phyloP scores from a whole-genome alignment of 2,113 vertebrate species.

The Archilochus colubris region DNA sequence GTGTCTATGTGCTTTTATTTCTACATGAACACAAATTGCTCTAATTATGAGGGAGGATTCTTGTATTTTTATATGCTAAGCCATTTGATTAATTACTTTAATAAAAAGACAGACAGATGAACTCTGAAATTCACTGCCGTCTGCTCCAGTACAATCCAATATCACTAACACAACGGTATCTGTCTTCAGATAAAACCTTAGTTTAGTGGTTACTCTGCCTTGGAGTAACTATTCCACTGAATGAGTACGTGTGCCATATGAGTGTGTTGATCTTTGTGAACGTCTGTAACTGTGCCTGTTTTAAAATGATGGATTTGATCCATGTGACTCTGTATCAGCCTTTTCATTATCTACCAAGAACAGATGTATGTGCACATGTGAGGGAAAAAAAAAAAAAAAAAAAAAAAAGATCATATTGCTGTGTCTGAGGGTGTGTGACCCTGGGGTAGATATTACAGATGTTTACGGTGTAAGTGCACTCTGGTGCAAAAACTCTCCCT shows the following conservation, averaged over 20 bases:
- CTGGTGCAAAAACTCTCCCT: neutral
- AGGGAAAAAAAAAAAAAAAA: neutral
- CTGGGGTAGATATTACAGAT: neutral
- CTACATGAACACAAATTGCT: neutral
- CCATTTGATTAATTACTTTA: conserved; percentile 36
- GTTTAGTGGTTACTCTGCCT: too few species aligned
- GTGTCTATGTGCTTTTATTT: conserved; percentile 12
- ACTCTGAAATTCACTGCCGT: conserved; percentile 4
- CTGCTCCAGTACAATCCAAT: conserved; percentile 2
- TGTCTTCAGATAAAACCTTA: neutral
- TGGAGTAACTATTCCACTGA: neutral
- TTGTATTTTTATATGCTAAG: conserved; percentile 54
- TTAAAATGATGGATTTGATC: neutral
- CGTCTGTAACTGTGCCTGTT: neutral
- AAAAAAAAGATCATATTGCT: neutral
- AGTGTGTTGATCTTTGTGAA: neutral
- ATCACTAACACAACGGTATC: neutral
- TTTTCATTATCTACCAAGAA: neutral
- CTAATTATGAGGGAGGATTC: neutral
- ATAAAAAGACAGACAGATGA: neutral
- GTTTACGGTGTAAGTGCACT: neutral
- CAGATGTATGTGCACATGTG: neutral
- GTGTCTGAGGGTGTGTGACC: neutral
- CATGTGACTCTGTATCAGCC: neutral
- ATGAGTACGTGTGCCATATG: neutral